phyloP scores from a whole-genome alignment of 2,888 invertebrate species.

The Glyphotaelius pellucidus region DNA sequence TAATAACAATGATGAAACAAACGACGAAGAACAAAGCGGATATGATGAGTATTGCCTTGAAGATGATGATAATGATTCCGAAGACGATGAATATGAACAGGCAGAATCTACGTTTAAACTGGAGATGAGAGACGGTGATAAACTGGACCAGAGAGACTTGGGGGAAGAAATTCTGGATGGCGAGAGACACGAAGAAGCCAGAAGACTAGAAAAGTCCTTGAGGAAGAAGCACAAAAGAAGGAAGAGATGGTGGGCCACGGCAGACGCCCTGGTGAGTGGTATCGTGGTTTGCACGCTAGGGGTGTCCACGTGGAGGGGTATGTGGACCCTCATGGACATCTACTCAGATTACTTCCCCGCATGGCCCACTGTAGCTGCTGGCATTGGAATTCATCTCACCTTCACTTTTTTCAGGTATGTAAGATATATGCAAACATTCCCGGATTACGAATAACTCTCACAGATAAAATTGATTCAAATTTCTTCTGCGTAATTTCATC shows the following conservation, averaged over 20 bases:
- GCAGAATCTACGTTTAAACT: background rate
- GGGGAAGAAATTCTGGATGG: constrained; percentile 4
- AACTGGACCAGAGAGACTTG: background rate
- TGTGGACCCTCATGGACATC: constrained; percentile 76
- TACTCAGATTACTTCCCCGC: constrained; percentile 75
- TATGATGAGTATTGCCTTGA: background rate
- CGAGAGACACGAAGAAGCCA: constrained; percentile 11
- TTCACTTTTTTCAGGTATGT: constrained; percentile 77
- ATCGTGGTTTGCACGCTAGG: constrained; percentile 75
- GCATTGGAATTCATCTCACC: constrained; percentile 76
- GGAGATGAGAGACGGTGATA: background rate
- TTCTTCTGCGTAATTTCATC: background rate
- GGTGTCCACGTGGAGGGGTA: constrained; percentile 77
- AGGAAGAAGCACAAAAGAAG: constrained; percentile 41
- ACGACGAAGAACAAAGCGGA: background rate
- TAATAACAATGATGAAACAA: background rate
- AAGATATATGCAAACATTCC: background rate
- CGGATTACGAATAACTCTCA: background rate
- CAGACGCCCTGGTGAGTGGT: constrained; percentile 69
- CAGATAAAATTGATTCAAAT: background rate
- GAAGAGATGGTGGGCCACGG: constrained; percentile 61
- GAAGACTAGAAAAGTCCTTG: constrained; percentile 11
- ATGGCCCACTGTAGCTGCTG: constrained; percentile 75
- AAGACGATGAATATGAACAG: background rate
- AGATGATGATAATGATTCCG: background rate